Conservation (phyloP, 2,113 vertebrate species). For the Albula glossodonta region DNA sequence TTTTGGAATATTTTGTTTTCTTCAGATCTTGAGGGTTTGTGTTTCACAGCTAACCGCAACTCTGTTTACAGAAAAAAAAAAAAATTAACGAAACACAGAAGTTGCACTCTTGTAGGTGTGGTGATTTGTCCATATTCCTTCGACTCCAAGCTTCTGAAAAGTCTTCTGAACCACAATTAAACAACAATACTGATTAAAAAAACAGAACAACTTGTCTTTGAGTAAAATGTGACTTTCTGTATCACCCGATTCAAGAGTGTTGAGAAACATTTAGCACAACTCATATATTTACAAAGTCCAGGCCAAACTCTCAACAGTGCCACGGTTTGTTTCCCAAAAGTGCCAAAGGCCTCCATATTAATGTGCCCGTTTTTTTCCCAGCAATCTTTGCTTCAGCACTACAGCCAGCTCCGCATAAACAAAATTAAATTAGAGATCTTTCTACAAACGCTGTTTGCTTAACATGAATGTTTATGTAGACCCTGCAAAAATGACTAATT, state of each 20-base stretch:
- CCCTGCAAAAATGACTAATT: slow-evolving; percentile 51
- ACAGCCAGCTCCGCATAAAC: slow-evolving; percentile 39
- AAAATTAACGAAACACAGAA: background rate
- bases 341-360: slow-evolving; percentile 11
- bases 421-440: slow-evolving; percentile 41
- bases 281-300: slow-evolving; percentile 6
- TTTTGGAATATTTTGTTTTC: background rate
- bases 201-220: slow-evolving; percentile 8
- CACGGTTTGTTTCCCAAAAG: slow-evolving; percentile 34
- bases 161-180: background rate
- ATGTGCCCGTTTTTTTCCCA: background rate
- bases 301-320: slow-evolving; percentile 33
- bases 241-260: background rate
- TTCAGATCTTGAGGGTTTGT: background rate
- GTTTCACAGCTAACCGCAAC: background rate
- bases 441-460: slow-evolving; percentile 39
- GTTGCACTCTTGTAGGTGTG: background rate
- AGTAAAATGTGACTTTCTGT: slow-evolving; percentile 23
- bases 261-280: slow-evolving; percentile 21
- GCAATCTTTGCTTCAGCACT: slow-evolving; percentile 39
- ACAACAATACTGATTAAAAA: background rate
- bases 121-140: slow-evolving; percentile 13
- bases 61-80: background rate
- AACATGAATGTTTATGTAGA: slow-evolving; percentile 43
- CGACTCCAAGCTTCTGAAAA: background rate